These are phyloP conservation scores for Harpalus rufipes DNA, from an alignment of 2,888 invertebrate genomes.

Conservation along the genomic window DNA sequence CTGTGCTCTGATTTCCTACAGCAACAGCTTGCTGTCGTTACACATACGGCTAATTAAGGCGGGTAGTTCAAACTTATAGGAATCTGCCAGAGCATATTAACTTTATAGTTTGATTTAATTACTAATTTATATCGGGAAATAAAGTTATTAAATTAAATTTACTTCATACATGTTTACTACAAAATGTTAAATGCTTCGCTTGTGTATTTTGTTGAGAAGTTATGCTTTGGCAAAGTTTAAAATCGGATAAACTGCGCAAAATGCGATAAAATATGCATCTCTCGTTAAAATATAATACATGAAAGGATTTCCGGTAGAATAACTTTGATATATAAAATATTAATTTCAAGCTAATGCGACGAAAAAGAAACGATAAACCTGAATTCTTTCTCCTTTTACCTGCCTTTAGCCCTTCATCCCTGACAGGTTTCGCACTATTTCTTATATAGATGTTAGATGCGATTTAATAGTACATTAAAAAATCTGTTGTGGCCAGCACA, in stretches of 20 bases:
- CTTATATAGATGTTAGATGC: too few species aligned
- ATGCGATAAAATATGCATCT: neutral
- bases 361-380: too few species aligned
- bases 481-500: too few species aligned
- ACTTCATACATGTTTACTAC: neutral
- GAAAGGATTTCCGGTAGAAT: too few species aligned
- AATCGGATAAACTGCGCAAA: neutral
- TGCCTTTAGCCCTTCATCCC: too few species aligned
- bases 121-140: neutral
- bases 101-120: neutral
- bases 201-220: neutral
- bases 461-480: too few species aligned
- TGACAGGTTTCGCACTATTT: too few species aligned
- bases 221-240: neutral
- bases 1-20: neutral
- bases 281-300: neutral
- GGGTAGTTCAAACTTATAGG: neutral
- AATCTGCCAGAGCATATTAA: neutral
- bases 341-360: too few species aligned
- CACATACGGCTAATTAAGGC: neutral
- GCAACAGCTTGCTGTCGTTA: neutral
- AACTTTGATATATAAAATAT: too few species aligned
- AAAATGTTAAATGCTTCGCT: neutral
- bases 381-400: too few species aligned
- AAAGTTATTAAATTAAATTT: neutral